phyloP scores from a whole-genome alignment of 2,113 vertebrate species.

The Anoplopoma fimbria region DNA sequence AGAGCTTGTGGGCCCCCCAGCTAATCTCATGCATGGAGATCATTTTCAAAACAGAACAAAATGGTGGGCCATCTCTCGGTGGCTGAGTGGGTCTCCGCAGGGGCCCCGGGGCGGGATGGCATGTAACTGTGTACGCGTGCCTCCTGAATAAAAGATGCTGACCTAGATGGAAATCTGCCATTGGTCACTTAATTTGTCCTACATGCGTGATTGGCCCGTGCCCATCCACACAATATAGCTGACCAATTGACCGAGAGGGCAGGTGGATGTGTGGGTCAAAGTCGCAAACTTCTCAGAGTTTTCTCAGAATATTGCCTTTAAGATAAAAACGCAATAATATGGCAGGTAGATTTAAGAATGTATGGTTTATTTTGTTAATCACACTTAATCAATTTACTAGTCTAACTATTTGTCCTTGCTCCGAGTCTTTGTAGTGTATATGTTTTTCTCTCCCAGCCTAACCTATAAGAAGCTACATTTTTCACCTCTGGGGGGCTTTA shows the following conservation, averaged over 20 bases:
- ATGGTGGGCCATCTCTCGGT: slow-evolving; percentile 71
- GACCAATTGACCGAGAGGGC: not conserved
- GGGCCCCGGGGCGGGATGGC: slow-evolving; percentile 76
- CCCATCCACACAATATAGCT: slow-evolving; percentile 50
- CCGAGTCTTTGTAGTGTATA: not conserved
- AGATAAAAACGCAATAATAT: not conserved
- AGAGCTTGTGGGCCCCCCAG: slow-evolving; percentile 59
- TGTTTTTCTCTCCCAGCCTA: slow-evolving; percentile 4
- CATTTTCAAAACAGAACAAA: slow-evolving; percentile 80
- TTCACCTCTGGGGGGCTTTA: slow-evolving; percentile 29
- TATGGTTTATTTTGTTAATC: not conserved
- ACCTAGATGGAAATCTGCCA: slow-evolving; percentile 82
- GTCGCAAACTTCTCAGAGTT: slow-evolving; percentile 1
- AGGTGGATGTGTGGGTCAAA: not conserved
- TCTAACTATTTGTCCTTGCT: not conserved
- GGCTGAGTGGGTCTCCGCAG: slow-evolving; percentile 70
- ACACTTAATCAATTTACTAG: not conserved
- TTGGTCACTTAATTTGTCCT: slow-evolving; percentile 82
- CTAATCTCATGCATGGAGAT: slow-evolving; percentile 78
- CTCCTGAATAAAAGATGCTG: slow-evolving; percentile 85
- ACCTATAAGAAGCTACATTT: slow-evolving; percentile 17
- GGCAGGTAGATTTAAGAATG: not conserved
- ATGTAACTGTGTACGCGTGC: slow-evolving; percentile 82
- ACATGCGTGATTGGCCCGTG: slow-evolving; percentile 73
- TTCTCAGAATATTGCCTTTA: not conserved